Percentiles rank a stretch among this genome's conserved stretches.
phyloP scores from a whole-genome alignment of 2,797 vertebrate species.

The Meda fulgida region DNA sequence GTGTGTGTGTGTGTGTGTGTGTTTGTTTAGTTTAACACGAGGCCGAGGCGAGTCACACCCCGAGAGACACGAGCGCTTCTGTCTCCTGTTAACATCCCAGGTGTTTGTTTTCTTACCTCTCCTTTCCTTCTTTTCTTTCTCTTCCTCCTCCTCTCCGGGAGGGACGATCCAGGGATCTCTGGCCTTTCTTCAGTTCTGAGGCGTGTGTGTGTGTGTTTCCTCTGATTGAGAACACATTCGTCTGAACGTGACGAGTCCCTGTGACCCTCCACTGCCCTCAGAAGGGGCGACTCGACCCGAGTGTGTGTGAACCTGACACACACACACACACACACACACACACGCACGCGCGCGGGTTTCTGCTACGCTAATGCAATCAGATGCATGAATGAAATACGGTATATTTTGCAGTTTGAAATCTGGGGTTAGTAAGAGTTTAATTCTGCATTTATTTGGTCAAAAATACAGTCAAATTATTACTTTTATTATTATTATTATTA shows the following conservation, averaged over 20 bases:
- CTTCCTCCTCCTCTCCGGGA: constrained; percentile 60
- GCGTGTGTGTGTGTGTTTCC: constrained; percentile 65
- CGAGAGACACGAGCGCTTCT: constrained; percentile 56
- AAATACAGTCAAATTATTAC: no score
- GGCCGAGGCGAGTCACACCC: constrained; percentile 46
- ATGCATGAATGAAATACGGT: not conserved
- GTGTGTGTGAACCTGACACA: not conserved
- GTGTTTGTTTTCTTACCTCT: constrained; percentile 65
- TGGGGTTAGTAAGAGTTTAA: not conserved
- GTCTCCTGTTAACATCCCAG: constrained; percentile 63
- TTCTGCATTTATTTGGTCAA: not conserved
- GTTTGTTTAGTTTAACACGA: constrained; percentile 59
- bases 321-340: not conserved
- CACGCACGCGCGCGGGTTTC: constrained; percentile 19
- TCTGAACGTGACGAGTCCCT: constrained; percentile 23
- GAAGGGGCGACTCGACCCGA: not conserved
- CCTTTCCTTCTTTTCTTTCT: constrained; percentile 61
- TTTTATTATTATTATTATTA: no score
- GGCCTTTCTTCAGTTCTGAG: constrained; percentile 59
- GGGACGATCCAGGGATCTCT: constrained; percentile 46
- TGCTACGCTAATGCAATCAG: not conserved
- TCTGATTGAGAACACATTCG: constrained; percentile 67
- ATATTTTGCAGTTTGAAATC: not conserved
- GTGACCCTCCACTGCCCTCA: constrained; percentile 13
- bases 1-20: constrained; percentile 44